phyloP scores from a whole-genome alignment of 1,140 invertebrate species.

The Drosophila watanabei region DNA sequence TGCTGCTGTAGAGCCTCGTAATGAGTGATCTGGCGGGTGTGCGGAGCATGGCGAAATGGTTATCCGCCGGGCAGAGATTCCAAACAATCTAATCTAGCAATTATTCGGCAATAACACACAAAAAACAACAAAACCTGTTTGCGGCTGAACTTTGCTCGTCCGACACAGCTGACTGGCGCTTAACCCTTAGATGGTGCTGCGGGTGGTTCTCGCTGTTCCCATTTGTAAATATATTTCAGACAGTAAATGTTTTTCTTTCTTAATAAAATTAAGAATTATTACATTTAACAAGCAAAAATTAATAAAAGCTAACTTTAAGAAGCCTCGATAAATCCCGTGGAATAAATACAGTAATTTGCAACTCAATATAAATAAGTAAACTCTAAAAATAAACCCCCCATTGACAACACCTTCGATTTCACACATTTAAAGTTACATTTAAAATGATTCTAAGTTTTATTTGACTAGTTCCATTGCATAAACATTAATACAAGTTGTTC shows the following conservation, averaged over 20 bases:
- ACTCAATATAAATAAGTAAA: neutral
- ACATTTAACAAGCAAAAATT: neutral
- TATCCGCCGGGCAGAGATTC: neutral
- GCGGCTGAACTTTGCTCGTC: conserved; percentile 48
- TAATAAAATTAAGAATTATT: neutral
- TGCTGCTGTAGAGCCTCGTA: conserved; percentile 52
- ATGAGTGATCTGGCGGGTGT: conserved; percentile 11
- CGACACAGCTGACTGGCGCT: conserved; percentile 20
- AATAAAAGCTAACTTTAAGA: no score
- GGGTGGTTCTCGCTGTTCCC: no score
- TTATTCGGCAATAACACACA: conserved; percentile 26
- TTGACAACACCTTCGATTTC: conserved; percentile 38
- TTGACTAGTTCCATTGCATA: conserved; percentile 84
- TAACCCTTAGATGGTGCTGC: conserved; percentile 23
- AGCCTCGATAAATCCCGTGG: no score
- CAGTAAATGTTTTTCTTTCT: neutral
- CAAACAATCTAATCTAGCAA: conserved; percentile 35
- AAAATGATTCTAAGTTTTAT: conserved; percentile 84
- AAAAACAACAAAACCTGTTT: conserved; percentile 17
- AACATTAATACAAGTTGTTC: conserved; percentile 83
- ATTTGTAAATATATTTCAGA: neutral
- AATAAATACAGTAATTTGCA: no score
- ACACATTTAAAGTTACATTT: conserved; percentile 82
- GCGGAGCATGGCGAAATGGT: conserved; percentile 34
- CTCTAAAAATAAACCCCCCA: neutral